Percentiles rank a stretch among this genome's conserved stretches.
phyloP scores from a whole-genome alignment of 1,140 invertebrate genomes.

The Heliconius nattereri region DNA sequence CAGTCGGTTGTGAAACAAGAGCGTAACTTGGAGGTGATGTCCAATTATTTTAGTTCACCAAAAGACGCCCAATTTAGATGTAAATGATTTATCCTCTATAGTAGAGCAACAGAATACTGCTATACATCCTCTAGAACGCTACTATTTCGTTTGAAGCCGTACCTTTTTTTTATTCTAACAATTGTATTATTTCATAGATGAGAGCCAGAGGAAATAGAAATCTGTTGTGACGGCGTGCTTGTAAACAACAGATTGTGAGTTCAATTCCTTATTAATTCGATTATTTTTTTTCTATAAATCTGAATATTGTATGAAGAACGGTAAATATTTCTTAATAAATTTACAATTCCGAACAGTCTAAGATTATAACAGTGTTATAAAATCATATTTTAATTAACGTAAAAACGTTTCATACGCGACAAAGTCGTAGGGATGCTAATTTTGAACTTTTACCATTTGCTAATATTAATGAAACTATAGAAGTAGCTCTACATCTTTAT shows the following conservation, averaged over 20 bases:
- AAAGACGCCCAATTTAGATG: slow-evolving; percentile 21
- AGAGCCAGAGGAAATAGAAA: too few species aligned
- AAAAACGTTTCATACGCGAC: neutral
- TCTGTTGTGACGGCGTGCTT: too few species aligned
- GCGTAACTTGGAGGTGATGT: slow-evolving; percentile 11
- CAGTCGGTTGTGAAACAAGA: slow-evolving; percentile 11
- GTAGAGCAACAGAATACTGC: neutral
- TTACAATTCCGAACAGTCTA: too few species aligned
- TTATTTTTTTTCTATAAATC: too few species aligned
- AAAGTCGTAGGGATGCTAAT: neutral
- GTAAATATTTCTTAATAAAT: too few species aligned
- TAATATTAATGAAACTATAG: neutral
- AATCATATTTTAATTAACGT: neutral
- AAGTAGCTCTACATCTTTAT: neutral
- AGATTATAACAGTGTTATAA: neutral
- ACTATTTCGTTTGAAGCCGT: neutral
- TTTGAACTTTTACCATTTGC: neutral
- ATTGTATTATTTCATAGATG: too few species aligned
- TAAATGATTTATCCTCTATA: slow-evolving; percentile 15
- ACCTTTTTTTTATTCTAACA: too few species aligned
- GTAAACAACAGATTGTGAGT: too few species aligned
- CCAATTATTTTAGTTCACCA: slow-evolving; percentile 24
- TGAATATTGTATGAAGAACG: too few species aligned
- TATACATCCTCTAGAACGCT: neutral
- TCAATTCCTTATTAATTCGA: too few species aligned